phyloP scores from a whole-genome alignment of 2,888 invertebrate species.

The Aspidapion aeneum region DNA sequence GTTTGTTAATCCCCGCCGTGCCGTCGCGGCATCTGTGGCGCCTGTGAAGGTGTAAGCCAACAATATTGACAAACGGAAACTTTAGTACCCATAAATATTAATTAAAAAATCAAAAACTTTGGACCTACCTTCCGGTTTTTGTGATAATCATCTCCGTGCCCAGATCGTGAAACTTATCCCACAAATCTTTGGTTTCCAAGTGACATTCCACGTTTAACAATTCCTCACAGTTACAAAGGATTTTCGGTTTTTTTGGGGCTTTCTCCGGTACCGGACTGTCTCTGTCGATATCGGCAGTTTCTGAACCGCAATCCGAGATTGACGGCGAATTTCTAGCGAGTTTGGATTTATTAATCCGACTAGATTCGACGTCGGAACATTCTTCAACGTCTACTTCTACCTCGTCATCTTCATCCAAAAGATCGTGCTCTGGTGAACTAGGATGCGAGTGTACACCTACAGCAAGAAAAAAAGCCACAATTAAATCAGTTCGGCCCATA shows the following conservation, averaged over 20 bases:
- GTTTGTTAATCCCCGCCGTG: too few species aligned
- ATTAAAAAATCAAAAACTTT: too few species aligned
- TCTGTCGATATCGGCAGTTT: slow-evolving; percentile 42
- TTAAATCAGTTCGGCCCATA: too few species aligned
- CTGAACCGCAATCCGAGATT: slow-evolving; percentile 46
- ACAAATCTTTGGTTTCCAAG: slow-evolving; percentile 76
- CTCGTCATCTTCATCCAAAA: slow-evolving; percentile 51
- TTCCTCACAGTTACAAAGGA: slow-evolving; percentile 63
- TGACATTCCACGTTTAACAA: slow-evolving; percentile 64
- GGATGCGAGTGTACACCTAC: slow-evolving; percentile 38
- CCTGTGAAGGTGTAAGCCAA: too few species aligned
- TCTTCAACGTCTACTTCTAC: slow-evolving; percentile 59
- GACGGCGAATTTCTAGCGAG: slow-evolving; percentile 39
- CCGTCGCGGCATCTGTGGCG: too few species aligned
- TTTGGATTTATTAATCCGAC: slow-evolving; percentile 37
- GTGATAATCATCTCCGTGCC: slow-evolving; percentile 86
- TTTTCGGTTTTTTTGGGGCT: slow-evolving; percentile 45
- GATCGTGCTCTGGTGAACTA: slow-evolving; percentile 48
- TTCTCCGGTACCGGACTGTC: slow-evolving; percentile 43
- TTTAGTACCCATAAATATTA: too few species aligned
- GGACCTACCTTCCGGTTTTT: slow-evolving; percentile 70
- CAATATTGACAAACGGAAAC: too few species aligned
- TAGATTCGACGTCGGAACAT: slow-evolving; percentile 54
- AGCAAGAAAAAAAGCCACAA: slow-evolving; percentile 7
- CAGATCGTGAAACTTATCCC: slow-evolving; percentile 76